phyloP scores from a whole-genome alignment of 2,797 vertebrate species.

The Botia kubotai region DNA sequence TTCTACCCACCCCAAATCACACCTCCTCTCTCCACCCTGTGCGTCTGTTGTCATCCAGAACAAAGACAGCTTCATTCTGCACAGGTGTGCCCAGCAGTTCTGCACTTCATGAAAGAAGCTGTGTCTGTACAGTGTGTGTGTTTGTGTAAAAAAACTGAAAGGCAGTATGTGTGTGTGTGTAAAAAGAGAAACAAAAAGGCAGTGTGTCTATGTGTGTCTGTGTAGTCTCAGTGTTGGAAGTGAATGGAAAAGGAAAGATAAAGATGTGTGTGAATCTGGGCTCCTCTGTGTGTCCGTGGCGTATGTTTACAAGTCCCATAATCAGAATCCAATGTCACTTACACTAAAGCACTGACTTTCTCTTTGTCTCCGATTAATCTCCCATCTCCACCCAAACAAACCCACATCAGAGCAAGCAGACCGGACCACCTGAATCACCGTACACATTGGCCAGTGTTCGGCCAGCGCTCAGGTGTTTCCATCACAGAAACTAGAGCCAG shows the following conservation, averaged over 20 bases:
- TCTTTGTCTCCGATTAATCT: conserved; percentile 33
- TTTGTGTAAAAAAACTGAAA: conserved; percentile 26
- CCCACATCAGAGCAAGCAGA: conserved; percentile 49
- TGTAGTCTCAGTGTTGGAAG: neutral
- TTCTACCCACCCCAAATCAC: neutral
- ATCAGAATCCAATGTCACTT: conserved; percentile 18
- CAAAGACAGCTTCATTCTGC: conserved; percentile 57
- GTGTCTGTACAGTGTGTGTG: conserved; percentile 24
- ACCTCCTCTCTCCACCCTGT: conserved; percentile 29
- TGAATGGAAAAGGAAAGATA: neutral
- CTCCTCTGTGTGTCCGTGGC: neutral
- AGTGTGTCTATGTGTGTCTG: conserved; percentile 13
- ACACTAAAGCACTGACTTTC: conserved; percentile 6
- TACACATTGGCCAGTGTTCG: neutral
- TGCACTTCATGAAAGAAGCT: conserved; percentile 11
- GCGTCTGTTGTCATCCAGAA: conserved; percentile 30
- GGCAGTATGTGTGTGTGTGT: neutral
- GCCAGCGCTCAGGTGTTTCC: conserved; percentile 46
- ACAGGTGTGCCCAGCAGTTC: conserved; percentile 56
- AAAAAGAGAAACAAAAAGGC: conserved; percentile 1
- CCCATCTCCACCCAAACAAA: conserved; percentile 53
- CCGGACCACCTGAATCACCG: conserved; percentile 43
- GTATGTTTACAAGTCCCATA: conserved; percentile 2
- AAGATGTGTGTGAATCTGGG: neutral
- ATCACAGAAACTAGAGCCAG: conserved; percentile 10